These are phyloP conservation scores for Drosophila kokeensis DNA, from an alignment of 2,888 invertebrate species.

Conservation along the genomic window DNA sequence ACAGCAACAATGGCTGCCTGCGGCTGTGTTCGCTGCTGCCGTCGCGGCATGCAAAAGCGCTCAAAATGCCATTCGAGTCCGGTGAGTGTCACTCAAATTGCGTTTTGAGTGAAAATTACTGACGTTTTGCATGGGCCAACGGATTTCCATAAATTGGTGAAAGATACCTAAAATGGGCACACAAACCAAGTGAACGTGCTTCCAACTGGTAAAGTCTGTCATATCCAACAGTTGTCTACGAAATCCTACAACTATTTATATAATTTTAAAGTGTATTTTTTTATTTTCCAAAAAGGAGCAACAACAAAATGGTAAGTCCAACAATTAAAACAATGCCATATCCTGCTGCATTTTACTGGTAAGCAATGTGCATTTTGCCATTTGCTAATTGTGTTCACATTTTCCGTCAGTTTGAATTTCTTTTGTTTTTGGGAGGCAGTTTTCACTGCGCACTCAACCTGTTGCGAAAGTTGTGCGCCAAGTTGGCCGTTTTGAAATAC, in stretches of 20 bases:
- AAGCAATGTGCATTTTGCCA: not conserved
- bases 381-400: not conserved
- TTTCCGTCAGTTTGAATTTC: conserved; percentile 15
- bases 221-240: not conserved
- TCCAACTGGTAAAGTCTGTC: conserved; percentile 53
- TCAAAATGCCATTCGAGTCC: conserved; percentile 71
- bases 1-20: conserved; percentile 14
- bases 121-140: conserved; percentile 73
- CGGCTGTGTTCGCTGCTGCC: conserved; percentile 10
- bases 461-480: conserved; percentile 75
- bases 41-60: conserved; percentile 35
- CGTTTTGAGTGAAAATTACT: conserved; percentile 75
- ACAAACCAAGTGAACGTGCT: conserved; percentile 64
- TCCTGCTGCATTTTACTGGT: not conserved
- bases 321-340: not conserved
- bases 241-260: conserved; percentile 4
- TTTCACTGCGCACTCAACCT: conserved; percentile 51
- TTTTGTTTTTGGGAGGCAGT: conserved; percentile 22
- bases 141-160: conserved; percentile 80
- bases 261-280: not conserved
- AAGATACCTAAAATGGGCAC: conserved; percentile 75
- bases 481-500: conserved; percentile 44
- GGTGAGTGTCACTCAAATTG: conserved; percentile 68
- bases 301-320: conserved; percentile 57
- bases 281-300: not conserved